Evolutionary conservation across 1,140 invertebrate species (phyloP).

Genomic region (Octopus sinensis): DNA sequence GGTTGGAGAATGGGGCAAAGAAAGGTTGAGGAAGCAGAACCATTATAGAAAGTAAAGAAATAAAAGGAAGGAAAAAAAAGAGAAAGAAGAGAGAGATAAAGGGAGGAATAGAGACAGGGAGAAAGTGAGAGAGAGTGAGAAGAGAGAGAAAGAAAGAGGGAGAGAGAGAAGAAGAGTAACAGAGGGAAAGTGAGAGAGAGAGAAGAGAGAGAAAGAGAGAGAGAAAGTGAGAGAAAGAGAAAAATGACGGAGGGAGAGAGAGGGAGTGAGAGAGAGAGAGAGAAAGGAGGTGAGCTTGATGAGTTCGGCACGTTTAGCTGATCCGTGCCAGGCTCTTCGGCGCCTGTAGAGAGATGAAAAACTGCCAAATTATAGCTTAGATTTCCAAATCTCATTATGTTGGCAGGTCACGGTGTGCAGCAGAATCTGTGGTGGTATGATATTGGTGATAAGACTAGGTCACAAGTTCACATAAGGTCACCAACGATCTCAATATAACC

Average conservation of each 20-base stretch:
- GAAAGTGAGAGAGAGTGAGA: background rate
- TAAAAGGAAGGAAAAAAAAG: background rate
- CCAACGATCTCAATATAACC: too few relatives aligned
- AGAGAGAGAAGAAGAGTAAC: background rate
- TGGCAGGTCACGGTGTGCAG: too few relatives aligned
- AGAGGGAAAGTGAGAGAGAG: background rate
- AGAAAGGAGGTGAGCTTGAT: too few relatives aligned
- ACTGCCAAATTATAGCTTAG: too few relatives aligned
- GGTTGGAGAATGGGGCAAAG: background rate
- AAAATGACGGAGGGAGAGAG: background rate
- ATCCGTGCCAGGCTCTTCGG: too few relatives aligned
- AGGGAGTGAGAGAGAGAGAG: background rate
- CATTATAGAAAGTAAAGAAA: background rate
- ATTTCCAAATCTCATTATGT: too few relatives aligned
- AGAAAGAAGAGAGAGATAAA: background rate
- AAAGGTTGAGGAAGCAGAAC: background rate
- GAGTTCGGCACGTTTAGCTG: too few relatives aligned
- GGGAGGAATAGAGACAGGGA: background rate
- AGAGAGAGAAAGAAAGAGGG: background rate
- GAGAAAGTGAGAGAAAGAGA: background rate
- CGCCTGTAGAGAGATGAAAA: too few relatives aligned
- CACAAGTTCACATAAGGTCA: too few relatives aligned
- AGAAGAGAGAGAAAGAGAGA: background rate
- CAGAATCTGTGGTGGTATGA: too few relatives aligned
- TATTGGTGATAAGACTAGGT: too few relatives aligned